Percentiles rank a stretch among this genome's conserved stretches.
phyloP scores from a whole-genome alignment of 2,888 invertebrate species.

The Cheiracanthium punctorium region DNA sequence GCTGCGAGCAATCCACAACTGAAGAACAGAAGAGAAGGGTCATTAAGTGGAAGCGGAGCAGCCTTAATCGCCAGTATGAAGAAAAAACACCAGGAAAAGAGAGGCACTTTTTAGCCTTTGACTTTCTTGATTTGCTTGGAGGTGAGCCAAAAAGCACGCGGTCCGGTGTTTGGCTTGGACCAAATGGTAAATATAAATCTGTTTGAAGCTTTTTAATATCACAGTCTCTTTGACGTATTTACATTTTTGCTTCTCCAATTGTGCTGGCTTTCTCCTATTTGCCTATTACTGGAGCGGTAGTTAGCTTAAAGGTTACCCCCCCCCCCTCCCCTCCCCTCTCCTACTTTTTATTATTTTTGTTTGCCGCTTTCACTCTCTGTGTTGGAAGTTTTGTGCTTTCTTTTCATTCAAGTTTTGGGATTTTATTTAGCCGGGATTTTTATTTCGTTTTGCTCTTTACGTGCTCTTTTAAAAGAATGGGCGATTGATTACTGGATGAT shows the following conservation, averaged over 20 bases:
- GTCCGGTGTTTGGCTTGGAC: slow-evolving; percentile 43
- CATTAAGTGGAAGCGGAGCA: slow-evolving; percentile 53
- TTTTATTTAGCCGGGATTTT: neutral
- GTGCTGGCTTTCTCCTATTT: slow-evolving; percentile 26
- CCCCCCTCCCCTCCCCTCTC: neutral
- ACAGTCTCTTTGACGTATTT: slow-evolving; percentile 42
- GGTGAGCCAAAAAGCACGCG: slow-evolving; percentile 52
- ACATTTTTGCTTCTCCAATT: slow-evolving; percentile 35
- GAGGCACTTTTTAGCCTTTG: slow-evolving; percentile 32
- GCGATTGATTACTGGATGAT: neutral
- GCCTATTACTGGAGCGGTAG: slow-evolving; percentile 11
- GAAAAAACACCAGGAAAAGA: slow-evolving; percentile 13
- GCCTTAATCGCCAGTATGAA: neutral
- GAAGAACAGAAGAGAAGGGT: slow-evolving; percentile 15
- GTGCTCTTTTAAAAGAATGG: neutral
- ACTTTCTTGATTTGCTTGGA: slow-evolving; percentile 47
- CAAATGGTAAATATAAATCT: slow-evolving; percentile 54
- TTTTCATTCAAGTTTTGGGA: neutral
- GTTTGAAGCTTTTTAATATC: slow-evolving; percentile 63
- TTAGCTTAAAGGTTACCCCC: slow-evolving; percentile 7
- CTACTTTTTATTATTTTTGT: neutral
- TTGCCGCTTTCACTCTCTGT: neutral
- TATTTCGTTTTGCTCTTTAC: neutral
- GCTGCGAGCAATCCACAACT: slow-evolving; percentile 38
- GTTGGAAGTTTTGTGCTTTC: slow-evolving; percentile 1